Base-by-base conservation (phyloP, 2,797 vertebrate species). In the Anniella stebbinsi region DNA sequence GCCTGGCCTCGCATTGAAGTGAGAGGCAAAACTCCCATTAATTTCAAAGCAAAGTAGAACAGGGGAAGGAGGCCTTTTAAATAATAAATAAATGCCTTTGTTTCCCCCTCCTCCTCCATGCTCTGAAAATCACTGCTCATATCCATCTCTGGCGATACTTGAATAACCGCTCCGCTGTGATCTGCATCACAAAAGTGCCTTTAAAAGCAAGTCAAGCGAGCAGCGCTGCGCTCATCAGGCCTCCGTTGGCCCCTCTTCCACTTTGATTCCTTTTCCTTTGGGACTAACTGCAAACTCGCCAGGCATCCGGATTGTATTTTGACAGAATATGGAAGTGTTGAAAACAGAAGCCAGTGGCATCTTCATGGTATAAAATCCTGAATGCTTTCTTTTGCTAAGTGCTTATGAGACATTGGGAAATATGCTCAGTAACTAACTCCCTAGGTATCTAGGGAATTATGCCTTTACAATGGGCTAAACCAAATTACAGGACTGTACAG, bases 181-280 rank as follows among this genome's bases (percentile, higher is more conserved):
- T 63, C 38, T 11, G 78, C 77, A 15, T 63, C 82, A 91, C 69
- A 90, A 84, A 30, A 25, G 48, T 73, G 13, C 51, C 85, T 87
- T 80, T 38, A 54, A 87, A 67, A 63, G 57, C 81, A 70, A 48
- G 67, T 73, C 81, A 82, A n/a, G 72, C 38, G 36, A 23, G 10
- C 51, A 45, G 67, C n/a, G 21, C 67, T 8, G n/a, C 36, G 5
- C 30, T 88, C 25, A 13, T 30, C 66, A 2, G 0, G 12, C 36
- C 2, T 1, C 63, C 84, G 2, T n/a, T 36, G 30, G 30, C 72
- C 45, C 72, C 13, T 33, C 30, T 87, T 41, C 63, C 60, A 51
- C 69, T 89, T 83, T 70, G 4, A 51, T 83, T 87, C 85, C n/a
- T 51, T 45, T 54, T 91, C 90, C 86, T 80, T 41, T 33, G 23